Conservation (phyloP, 92 coral and sea anemone species). For the Porites lobata region DNA sequence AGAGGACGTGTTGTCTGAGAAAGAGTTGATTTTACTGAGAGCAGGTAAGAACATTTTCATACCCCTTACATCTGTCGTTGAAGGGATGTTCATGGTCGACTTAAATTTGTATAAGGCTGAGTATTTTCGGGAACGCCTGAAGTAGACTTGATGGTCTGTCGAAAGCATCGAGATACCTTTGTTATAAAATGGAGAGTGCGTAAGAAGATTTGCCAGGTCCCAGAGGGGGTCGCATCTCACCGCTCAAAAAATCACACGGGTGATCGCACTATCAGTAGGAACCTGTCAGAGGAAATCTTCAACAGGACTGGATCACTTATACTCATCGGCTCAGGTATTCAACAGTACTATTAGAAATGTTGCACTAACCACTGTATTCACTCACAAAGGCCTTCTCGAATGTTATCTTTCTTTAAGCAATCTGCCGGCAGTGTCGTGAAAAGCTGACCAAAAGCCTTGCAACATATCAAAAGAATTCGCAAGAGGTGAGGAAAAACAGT, state of each 20-base stretch:
- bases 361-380: not conserved
- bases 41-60: slow-evolving; percentile 25
- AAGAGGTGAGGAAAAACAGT: slow-evolving; percentile 12
- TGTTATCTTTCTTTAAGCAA: slow-evolving; percentile 12
- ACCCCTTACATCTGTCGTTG: not conserved
- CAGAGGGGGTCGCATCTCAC: slow-evolving; percentile 1
- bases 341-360: too few species aligned
- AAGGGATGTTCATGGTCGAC: too few species aligned
- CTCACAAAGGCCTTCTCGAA: not conserved
- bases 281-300: not conserved
- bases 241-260: not conserved
- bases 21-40: slow-evolving; percentile 21
- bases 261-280: slow-evolving; percentile 7
- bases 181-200: slow-evolving; percentile 1
- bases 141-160: not conserved
- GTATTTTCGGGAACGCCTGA: not conserved
- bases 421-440: slow-evolving; percentile 28
- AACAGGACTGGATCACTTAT: too few species aligned
- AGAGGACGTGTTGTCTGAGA: slow-evolving; percentile 14
- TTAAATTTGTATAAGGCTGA: not conserved
- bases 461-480: not conserved
- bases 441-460: slow-evolving; percentile 8
- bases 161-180: slow-evolving; percentile 10
- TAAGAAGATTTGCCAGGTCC: slow-evolving; percentile 10
- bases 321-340: too few species aligned